These are phyloP conservation scores for Cuniculus paca DNA, from an alignment of 2,797 vertebrate species.

Conservation along the genomic window DNA sequence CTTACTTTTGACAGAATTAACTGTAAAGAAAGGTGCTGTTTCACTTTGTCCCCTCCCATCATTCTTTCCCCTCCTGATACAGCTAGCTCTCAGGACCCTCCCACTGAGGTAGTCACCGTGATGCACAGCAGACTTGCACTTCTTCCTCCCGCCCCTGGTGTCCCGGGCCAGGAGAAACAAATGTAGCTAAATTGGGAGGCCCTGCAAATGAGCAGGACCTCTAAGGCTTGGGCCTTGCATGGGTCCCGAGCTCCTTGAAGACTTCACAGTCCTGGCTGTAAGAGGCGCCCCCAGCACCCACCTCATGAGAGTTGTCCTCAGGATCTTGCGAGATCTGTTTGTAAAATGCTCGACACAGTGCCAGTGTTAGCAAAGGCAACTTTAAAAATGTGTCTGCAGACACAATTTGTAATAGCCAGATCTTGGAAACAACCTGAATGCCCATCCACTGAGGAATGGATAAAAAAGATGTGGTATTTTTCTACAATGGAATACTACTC, in stretches of 20 bases:
- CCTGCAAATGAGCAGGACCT: background rate
- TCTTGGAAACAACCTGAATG: too few relatives aligned
- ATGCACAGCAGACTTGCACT: background rate
- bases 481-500: too few relatives aligned
- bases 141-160: background rate
- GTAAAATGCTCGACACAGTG: background rate
- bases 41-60: background rate
- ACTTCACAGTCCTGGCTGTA: background rate
- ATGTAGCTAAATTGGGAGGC: background rate
- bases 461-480: too few relatives aligned
- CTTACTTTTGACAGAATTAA: conserved; percentile 28
- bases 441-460: too few relatives aligned
- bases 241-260: background rate
- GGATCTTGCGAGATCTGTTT: background rate
- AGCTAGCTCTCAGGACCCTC: background rate
- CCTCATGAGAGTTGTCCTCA: background rate
- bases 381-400: background rate
- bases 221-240: background rate
- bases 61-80: background rate
- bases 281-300: background rate
- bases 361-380: background rate
- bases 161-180: conserved; percentile 2
- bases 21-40: background rate
- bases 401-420: too few relatives aligned
- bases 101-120: background rate